A percentile compares a stretch with the other conserved stretches of the same genome.
Evolutionary conservation across 2,888 invertebrate species (phyloP).

Genomic region (Isoperla grammatica): DNA sequence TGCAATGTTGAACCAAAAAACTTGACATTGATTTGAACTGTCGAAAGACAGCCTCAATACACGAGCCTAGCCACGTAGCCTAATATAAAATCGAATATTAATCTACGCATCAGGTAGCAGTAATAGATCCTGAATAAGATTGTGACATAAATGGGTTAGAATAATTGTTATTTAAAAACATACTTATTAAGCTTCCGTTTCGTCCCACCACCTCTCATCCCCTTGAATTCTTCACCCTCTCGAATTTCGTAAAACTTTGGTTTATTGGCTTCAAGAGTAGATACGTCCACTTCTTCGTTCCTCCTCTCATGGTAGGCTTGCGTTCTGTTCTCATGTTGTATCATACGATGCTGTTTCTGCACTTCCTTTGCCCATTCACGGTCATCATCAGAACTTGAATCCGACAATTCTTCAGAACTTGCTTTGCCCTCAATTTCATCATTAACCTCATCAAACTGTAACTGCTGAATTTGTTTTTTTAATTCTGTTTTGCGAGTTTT

Average conservation of each 20-base stretch:
- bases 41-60: too few species aligned
- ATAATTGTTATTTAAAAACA: too few species aligned
- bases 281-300: neutral
- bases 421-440: slow-evolving; percentile 45
- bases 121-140: too few species aligned
- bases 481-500: slow-evolving; percentile 57
- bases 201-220: slow-evolving; percentile 40
- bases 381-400: slow-evolving; percentile 71
- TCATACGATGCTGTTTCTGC: slow-evolving; percentile 65
- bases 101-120: too few species aligned
- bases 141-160: too few species aligned
- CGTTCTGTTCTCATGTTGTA: slow-evolving; percentile 49
- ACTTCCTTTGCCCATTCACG: slow-evolving; percentile 74
- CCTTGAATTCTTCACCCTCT: slow-evolving; percentile 55
- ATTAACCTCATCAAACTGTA: slow-evolving; percentile 42
- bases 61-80: too few species aligned
- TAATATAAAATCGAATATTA: too few species aligned
- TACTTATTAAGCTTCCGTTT: slow-evolving; percentile 48
- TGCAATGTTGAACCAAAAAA: too few species aligned
- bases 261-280: slow-evolving; percentile 37
- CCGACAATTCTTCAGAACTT: slow-evolving; percentile 44
- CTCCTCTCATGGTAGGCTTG: slow-evolving; percentile 39
- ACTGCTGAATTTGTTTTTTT: slow-evolving; percentile 50
- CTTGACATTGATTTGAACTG: too few species aligned
- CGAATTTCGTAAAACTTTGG: slow-evolving; percentile 58